Conservation (phyloP, 2,888 invertebrate genomes). For the Axea sp. region DNA sequence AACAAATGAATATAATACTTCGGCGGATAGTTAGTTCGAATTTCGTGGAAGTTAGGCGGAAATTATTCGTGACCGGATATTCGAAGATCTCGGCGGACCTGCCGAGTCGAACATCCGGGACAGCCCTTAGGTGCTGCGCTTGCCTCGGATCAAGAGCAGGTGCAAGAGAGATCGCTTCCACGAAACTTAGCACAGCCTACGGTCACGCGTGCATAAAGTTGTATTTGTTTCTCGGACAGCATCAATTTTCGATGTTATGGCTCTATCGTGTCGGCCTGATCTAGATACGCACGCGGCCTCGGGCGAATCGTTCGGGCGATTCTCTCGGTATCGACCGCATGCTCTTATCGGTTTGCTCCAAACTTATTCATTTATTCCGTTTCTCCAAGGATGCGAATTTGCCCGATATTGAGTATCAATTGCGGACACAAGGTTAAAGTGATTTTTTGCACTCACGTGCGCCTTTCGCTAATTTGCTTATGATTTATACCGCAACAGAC, state of each 20-base stretch:
- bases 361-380: conserved; percentile 46
- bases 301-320: conserved; percentile 59
- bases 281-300: conserved; percentile 61
- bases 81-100: conserved; percentile 45
- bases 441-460: conserved; percentile 3
- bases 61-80: conserved; percentile 61
- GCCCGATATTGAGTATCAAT: conserved; percentile 23
- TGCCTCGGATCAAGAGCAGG: conserved; percentile 64
- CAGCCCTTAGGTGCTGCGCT: conserved; percentile 52
- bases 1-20: conserved; percentile 39
- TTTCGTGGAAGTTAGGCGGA: conserved; percentile 52
- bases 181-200: conserved; percentile 70
- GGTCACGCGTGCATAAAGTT: conserved; percentile 62
- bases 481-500: conserved; percentile 3
- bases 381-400: conserved; percentile 23
- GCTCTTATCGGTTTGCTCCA: conserved; percentile 20
- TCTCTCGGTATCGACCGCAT: conserved; percentile 48
- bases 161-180: conserved; percentile 73
- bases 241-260: conserved; percentile 73
- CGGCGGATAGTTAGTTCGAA: conserved; percentile 28
- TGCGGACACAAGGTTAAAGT: conserved; percentile 5
- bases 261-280: conserved; percentile 69
- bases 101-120: conserved; percentile 61
- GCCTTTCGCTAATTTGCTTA: conserved; percentile 10
- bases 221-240: conserved; percentile 71